phyloP scores from a whole-genome alignment of 2,888 invertebrate genomes.

The Sinhomidia bicolor region DNA sequence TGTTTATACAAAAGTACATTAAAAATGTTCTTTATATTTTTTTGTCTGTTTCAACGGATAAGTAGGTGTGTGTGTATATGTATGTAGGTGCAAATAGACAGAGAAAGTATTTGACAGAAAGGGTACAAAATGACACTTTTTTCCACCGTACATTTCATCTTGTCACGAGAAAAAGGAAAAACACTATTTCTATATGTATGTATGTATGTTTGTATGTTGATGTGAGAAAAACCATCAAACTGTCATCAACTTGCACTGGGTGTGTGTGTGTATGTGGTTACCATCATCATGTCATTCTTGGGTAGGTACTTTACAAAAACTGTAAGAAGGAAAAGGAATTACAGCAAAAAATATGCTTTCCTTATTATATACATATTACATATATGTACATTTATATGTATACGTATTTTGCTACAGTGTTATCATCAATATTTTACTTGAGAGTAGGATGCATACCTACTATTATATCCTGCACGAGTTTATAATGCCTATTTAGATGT shows the following conservation, averaged over 20 bases:
- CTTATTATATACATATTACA: too few relatives aligned
- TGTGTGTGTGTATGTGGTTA: constrained; percentile 3
- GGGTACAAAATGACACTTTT: constrained; percentile 39
- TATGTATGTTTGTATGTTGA: constrained; percentile 17
- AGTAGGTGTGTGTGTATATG: not conserved
- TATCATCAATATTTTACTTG: too few relatives aligned
- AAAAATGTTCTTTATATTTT: too few relatives aligned
- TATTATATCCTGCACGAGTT: too few relatives aligned
- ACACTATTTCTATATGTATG: too few relatives aligned
- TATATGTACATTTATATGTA: too few relatives aligned
- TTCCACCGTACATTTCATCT: constrained; percentile 27
- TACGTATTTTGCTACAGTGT: too few relatives aligned
- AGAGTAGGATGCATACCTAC: too few relatives aligned
- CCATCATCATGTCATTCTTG: not conserved
- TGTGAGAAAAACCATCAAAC: constrained; percentile 73
- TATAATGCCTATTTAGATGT: too few relatives aligned
- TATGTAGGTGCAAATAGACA: not conserved
- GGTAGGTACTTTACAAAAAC: not conserved
- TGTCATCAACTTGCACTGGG: constrained; percentile 74
- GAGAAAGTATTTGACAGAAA: not conserved
- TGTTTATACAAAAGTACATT: too few relatives aligned
- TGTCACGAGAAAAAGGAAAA: constrained; percentile 38
- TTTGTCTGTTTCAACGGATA: too few relatives aligned
- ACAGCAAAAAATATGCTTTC: too few relatives aligned
- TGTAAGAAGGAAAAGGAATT: not conserved